Conservation (phyloP, 2,113 vertebrate genomes). For the Megaptera novaeangliae region DNA sequence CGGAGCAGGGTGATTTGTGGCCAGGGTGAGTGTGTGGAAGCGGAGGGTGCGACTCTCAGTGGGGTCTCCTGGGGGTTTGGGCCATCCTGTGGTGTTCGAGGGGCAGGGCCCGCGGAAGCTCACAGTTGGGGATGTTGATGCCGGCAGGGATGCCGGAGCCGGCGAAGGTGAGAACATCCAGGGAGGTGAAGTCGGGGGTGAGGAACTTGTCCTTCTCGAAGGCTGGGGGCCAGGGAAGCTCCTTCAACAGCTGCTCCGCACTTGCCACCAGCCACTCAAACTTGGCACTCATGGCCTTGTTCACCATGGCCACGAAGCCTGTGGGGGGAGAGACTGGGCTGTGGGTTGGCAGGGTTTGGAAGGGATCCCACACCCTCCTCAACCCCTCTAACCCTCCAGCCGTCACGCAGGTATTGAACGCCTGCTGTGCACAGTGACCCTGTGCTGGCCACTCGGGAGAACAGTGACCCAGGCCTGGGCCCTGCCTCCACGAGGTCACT, state of each 20-base stretch:
- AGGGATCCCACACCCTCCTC: neutral
- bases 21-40: neutral
- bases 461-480: neutral
- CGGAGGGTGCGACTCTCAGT: fast-evolving
- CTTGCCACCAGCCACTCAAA: slow-evolving; percentile 88
- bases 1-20: fast-evolving
- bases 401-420: fast-evolving
- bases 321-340: neutral
- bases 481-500: neutral
- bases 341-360: neutral
- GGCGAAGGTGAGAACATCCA: slow-evolving; percentile 92
- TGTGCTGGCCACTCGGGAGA: neutral
- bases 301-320: slow-evolving; percentile 94
- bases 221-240: slow-evolving; percentile 90
- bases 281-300: slow-evolving; percentile 93
- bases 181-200: slow-evolving; percentile 92
- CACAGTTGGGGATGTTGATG: slow-evolving; percentile 96
- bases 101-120: neutral
- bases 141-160: slow-evolving; percentile 93
- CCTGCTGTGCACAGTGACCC: too few species aligned
- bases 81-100: fast-evolving
- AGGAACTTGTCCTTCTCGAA: slow-evolving; percentile 94
- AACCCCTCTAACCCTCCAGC: neutral
- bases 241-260: slow-evolving; percentile 87
- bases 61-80: neutral